Percentiles rank a stretch among this genome's conserved stretches.
phyloP scores from a whole-genome alignment of 2,888 invertebrate species.

The Pyrrhosoma nymphula region DNA sequence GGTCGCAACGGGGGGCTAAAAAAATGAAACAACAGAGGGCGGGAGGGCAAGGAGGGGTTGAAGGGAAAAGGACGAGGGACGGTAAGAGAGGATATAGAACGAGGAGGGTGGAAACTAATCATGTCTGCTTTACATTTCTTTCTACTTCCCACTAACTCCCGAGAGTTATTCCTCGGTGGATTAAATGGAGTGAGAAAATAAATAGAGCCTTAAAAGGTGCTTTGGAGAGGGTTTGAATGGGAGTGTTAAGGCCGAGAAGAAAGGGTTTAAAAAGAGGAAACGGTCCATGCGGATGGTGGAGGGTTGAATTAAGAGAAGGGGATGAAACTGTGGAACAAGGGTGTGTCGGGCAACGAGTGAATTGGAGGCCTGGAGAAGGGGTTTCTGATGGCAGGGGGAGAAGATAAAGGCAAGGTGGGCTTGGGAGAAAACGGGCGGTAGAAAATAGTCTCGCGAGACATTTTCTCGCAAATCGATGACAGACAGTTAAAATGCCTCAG shows the following conservation, averaged over 20 bases:
- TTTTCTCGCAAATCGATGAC: conserved; percentile 1
- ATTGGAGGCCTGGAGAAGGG: neutral
- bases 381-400: neutral
- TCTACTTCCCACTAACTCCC: conserved; percentile 61
- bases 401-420: conserved; percentile 25
- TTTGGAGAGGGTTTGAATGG: neutral
- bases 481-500: neutral
- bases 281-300: neutral
- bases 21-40: too few relatives aligned
- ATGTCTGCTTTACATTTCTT: conserved; percentile 66
- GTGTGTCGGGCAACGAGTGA: neutral
- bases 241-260: neutral
- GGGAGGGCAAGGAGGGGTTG: neutral
- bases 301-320: neutral
- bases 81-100: neutral
- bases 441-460: neutral
- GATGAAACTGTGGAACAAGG: neutral
- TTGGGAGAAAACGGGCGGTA: neutral
- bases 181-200: conserved; percentile 60
- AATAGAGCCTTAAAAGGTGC: conserved; percentile 59
- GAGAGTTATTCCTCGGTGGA: conserved; percentile 42
- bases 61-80: neutral
- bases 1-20: neutral
- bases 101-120: conserved; percentile 51
- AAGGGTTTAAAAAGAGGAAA: neutral